Evolutionary conservation across 2,888 invertebrate species (phyloP).

Genomic region (Thelaira solivaga): DNA sequence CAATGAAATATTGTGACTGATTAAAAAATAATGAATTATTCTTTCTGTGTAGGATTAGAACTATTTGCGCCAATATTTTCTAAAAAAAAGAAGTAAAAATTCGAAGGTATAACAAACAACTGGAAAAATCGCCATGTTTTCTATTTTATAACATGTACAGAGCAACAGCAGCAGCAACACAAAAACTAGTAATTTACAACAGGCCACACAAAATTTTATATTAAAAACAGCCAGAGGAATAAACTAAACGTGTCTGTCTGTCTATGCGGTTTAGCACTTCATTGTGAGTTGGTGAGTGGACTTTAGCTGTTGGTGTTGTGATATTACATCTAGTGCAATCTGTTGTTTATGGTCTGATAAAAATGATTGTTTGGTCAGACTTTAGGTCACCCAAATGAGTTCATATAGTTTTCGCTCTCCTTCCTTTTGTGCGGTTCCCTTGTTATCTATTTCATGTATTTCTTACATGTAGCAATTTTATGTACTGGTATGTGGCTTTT

Average conservation of each 20-base stretch:
- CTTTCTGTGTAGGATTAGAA: too few relatives aligned
- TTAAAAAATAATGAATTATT: too few relatives aligned
- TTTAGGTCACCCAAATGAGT: constrained; percentile 42
- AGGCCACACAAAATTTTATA: constrained; percentile 14
- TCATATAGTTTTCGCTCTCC: too few relatives aligned
- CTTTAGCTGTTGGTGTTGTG: not conserved
- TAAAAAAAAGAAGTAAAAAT: too few relatives aligned
- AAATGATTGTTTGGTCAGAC: constrained; percentile 55
- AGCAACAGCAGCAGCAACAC: not conserved
- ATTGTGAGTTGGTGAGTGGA: not conserved
- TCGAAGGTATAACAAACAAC: too few relatives aligned
- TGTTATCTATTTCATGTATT: not conserved
- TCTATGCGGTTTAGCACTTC: constrained; percentile 43
- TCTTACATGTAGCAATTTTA: too few relatives aligned
- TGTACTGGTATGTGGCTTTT: not conserved
- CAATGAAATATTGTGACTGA: too few relatives aligned
- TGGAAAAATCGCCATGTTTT: too few relatives aligned
- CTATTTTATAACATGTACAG: not conserved
- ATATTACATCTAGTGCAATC: constrained; percentile 3
- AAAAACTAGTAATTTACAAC: constrained; percentile 16
- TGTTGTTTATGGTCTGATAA: constrained; percentile 56
- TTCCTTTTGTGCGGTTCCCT: not conserved
- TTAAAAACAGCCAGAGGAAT: constrained; percentile 24
- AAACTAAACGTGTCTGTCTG: constrained; percentile 17
- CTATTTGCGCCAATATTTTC: too few relatives aligned